Evolutionary conservation across 2,888 invertebrate species (phyloP).

Genomic region (Eupithecia subfuscata): DNA sequence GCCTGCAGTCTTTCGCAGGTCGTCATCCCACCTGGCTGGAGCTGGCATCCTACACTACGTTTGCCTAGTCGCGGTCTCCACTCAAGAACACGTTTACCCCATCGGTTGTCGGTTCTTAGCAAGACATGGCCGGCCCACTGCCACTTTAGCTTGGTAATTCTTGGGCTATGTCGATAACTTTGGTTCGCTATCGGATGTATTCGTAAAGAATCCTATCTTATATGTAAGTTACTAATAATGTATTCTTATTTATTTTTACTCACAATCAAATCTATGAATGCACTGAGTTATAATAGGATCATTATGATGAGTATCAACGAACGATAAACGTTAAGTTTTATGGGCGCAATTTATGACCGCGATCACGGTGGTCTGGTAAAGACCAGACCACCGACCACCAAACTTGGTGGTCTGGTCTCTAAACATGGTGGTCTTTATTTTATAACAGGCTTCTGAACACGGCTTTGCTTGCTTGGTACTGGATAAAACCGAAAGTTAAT

Average conservation of each 20-base stretch:
- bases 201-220: too few species aligned
- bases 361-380: constrained; percentile 1
- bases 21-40: too few species aligned
- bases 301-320: neutral
- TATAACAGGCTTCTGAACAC: neutral
- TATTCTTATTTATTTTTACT: neutral
- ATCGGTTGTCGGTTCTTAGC: too few species aligned
- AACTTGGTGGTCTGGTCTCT: neutral
- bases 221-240: neutral
- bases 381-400: too few species aligned
- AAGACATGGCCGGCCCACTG: too few species aligned
- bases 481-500: neutral
- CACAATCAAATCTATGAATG: neutral
- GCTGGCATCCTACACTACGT: too few species aligned
- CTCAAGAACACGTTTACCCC: too few species aligned
- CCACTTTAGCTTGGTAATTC: too few species aligned
- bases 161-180: too few species aligned
- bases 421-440: neutral
- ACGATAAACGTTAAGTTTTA: constrained; percentile 1
- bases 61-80: too few species aligned
- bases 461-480: neutral
- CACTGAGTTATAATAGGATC: constrained; percentile 4
- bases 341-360: constrained; percentile 7
- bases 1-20: too few species aligned
- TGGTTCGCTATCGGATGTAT: too few species aligned